Evolutionary conservation across 2,797 vertebrate species (phyloP), one percentile per base, ranked within the genome.

Genomic region (Chaunax sp.): DNA sequence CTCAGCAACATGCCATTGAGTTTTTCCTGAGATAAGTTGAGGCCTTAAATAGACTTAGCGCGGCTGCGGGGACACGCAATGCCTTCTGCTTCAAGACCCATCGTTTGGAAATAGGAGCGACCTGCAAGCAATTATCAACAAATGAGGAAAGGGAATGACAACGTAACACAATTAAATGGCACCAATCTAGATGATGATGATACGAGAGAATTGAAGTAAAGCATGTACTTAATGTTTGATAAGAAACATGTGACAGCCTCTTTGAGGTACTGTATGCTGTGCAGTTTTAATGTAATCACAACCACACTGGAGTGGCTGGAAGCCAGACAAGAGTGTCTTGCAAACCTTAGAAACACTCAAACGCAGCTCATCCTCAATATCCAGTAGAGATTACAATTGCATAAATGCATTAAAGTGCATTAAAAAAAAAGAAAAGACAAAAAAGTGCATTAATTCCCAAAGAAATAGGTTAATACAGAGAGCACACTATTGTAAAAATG

Each of bases 1-100:
- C 79, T 90, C 82, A 81, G 81, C 69, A 69, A 80, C 82, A 86
- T 82, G 72, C 84, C 87, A 43, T 61, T 35, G 61, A 75, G 53
- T 84, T 87, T 87, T 81, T 82, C 80, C 71, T 71, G 80, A 86
- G 82, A 87, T 77, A 80, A 56, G 76, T 78, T 61, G 51, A 73
- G 41, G 47, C 80, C 82, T 70, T 75, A 84, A 92, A 92, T 84
- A 87, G 83, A 72, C 63, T 78, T 64, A 57, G 61, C 38, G 20
- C 57, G 30, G 51, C 60, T 40, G 69, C 59, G 55, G 62, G 18
- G 69, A 69, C 71, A 82, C 55, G 52, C 65, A 0, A 78, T 57
- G 64, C 64, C 62, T 55, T 56, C 74, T 65, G 26, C 70, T 64
- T 78, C 57, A 46, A 61, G 66, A 84, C 64, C 46, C 67, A 44